These are phyloP conservation scores for Mola mola DNA, from an alignment of 2,113 vertebrate species.

Conservation along the genomic window DNA sequence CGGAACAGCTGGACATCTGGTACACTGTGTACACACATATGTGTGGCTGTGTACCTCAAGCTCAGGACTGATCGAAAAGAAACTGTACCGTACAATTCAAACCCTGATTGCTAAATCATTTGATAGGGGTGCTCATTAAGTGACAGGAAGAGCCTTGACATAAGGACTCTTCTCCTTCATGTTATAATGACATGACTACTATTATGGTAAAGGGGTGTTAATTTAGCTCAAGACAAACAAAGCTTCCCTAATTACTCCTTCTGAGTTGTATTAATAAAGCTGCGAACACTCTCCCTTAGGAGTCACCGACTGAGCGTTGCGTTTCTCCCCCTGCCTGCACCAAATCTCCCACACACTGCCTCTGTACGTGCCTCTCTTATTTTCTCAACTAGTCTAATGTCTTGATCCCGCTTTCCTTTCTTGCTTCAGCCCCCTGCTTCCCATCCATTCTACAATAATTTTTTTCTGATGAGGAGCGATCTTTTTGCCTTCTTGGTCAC, in stretches of 20 bases:
- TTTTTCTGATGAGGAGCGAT: not conserved
- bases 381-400: conserved; percentile 17
- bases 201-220: conserved; percentile 58
- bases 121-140: conserved; percentile 56
- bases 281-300: conserved; percentile 65
- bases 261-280: conserved; percentile 74
- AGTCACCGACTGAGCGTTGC: conserved; percentile 43
- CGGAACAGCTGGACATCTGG: conserved; percentile 57
- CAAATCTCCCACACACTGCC: conserved; percentile 52
- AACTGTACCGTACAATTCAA: conserved; percentile 22
- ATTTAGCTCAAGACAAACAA: conserved; percentile 76
- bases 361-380: conserved; percentile 46
- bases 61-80: not conserved
- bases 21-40: conserved; percentile 3
- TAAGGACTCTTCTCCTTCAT: conserved; percentile 59
- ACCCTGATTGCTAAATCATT: conserved; percentile 24
- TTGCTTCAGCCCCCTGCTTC: conserved; percentile 3
- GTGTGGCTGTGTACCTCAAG: not conserved
- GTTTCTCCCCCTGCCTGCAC: conserved; percentile 11
- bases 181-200: conserved; percentile 60
- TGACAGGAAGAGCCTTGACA: conserved; percentile 58
- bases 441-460: not conserved
- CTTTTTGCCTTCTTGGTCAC: not conserved
- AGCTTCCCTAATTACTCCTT: conserved; percentile 61
- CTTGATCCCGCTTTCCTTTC: not conserved